Evolutionary conservation across 1,140 invertebrate species (phyloP), one percentile per base, ranked within the genome.

Genomic region (Temnothorax curvispinosus): DNA sequence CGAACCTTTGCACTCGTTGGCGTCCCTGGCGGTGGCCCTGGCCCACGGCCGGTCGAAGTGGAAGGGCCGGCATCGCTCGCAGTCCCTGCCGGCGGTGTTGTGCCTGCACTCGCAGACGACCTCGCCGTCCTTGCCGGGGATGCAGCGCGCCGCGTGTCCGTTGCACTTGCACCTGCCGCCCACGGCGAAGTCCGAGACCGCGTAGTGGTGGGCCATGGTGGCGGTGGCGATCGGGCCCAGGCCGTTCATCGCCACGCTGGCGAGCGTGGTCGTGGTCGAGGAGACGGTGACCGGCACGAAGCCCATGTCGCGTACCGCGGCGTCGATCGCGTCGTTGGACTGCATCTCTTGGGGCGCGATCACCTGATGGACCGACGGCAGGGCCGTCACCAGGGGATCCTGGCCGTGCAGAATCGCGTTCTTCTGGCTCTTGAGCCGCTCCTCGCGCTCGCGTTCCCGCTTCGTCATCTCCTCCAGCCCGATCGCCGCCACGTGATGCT

Each of bases 81-180:
- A 99, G 95, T 99, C 99, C 54, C 98, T 96, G 32, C 99, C 99
- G 2, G 98, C 99, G 1, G 99, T 99, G 95, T 99, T 99, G 96
- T 99, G 99, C 92, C 98, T 98, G 95, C 99, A 99, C 91, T 99
- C 99, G 96, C 99, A 99, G 5, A 96, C 96, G 90, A 98, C 95
- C 92, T 97, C 96, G 3, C 98, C 98, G 65, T 97, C 97, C 88
- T 97, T 97, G 85, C 96, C 96, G 71, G 96, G 96, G 84, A 97
- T 96, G 94, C 99, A 99, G 85, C 97, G 96, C 54, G 98, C 98
- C 58, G 99, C 99, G 96, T 99, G 99, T 67, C 99, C 99, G 96
- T 99, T 99, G 95, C 99, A 99, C 96, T 99, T 99, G 96, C 99
- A 99, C 32, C 99, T 96, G 15, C 99, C 99, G 71, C 99, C 99